A percentile compares a stretch with the other conserved stretches of the same genome.
phyloP scores from a whole-genome alignment of 2,888 invertebrate genomes.

The Sericinus montela region DNA sequence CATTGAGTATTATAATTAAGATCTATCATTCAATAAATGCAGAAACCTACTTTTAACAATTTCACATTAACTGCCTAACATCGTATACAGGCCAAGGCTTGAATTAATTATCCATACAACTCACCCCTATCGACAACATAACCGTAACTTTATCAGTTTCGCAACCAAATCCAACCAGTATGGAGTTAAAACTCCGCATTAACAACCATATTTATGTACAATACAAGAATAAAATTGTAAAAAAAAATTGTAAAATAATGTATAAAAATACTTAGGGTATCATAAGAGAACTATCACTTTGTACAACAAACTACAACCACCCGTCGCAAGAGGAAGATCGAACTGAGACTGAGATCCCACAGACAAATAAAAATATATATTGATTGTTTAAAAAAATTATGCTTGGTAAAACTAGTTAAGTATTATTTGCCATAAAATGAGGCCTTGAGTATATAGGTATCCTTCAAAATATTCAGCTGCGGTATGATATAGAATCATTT shows the following conservation, averaged over 20 bases:
- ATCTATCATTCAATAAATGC: constrained; percentile 71
- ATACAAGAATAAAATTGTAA: constrained; percentile 72
- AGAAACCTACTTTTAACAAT: constrained; percentile 62
- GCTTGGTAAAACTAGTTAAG: constrained; percentile 4
- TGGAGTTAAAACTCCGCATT: constrained; percentile 39
- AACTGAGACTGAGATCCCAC: constrained; percentile 19
- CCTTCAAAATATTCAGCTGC: constrained; percentile 18
- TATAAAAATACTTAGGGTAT: constrained; percentile 77
- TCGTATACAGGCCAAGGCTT: constrained; percentile 70
- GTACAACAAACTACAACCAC: constrained; percentile 69
- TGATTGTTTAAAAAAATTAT: constrained; percentile 10
- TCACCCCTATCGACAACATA: constrained; percentile 46
- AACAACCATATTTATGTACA: constrained; percentile 64
- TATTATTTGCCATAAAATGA: constrained; percentile 12
- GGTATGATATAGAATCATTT: constrained; percentile 15
- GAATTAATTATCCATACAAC: constrained; percentile 26
- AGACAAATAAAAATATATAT: constrained; percentile 5
- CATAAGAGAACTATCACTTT: constrained; percentile 79
- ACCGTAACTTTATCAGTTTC: constrained; percentile 43
- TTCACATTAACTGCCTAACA: constrained; percentile 54
- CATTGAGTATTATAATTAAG: constrained; percentile 75
- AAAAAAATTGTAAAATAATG: constrained; percentile 76
- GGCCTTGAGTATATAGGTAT: constrained; percentile 23
- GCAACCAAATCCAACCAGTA: constrained; percentile 57
- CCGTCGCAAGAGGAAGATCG: constrained; percentile 61